Percentiles rank a stretch among this genome's conserved stretches.
Conservation (phyloP, 1,140 invertebrate genomes). For the Helicoverpa zea region DNA sequence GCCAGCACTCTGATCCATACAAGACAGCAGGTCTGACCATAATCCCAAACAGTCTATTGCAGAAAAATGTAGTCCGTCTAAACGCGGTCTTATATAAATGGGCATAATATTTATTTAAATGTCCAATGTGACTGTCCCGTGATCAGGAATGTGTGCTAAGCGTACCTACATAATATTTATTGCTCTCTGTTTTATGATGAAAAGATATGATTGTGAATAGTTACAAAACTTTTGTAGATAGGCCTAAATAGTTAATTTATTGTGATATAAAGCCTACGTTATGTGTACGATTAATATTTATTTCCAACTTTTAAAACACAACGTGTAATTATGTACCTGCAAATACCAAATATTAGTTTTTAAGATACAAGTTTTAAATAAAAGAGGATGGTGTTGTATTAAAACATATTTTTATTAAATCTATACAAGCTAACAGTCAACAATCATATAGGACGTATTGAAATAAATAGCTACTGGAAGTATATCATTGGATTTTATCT, state of each 20-base stretch:
- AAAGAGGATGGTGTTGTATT: constrained; percentile 14
- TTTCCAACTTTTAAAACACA: neutral
- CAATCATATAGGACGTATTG: constrained; percentile 19
- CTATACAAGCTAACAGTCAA: constrained; percentile 53
- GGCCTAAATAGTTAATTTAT: neutral
- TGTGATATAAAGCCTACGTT: neutral
- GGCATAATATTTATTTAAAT: no score
- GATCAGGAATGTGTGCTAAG: no score
- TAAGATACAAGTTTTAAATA: neutral
- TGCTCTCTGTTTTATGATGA: no score
- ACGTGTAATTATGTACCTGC: neutral
- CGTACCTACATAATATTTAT: no score
- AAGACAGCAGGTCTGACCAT: no score
- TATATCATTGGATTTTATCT: constrained; percentile 13
- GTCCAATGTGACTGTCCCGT: no score
- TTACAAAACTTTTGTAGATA: neutral
- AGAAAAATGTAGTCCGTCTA: no score
- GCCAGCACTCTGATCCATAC: no score
- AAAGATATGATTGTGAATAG: neutral
- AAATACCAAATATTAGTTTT: constrained; percentile 12
- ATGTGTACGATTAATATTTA: neutral
- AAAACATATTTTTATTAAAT: constrained; percentile 48
- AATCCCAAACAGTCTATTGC: no score
- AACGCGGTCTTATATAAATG: no score
- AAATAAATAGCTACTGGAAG: constrained; percentile 38